Evolutionary conservation across 2,113 vertebrate species (phyloP).

Genomic region (Cephalopterus ornatus): DNA sequence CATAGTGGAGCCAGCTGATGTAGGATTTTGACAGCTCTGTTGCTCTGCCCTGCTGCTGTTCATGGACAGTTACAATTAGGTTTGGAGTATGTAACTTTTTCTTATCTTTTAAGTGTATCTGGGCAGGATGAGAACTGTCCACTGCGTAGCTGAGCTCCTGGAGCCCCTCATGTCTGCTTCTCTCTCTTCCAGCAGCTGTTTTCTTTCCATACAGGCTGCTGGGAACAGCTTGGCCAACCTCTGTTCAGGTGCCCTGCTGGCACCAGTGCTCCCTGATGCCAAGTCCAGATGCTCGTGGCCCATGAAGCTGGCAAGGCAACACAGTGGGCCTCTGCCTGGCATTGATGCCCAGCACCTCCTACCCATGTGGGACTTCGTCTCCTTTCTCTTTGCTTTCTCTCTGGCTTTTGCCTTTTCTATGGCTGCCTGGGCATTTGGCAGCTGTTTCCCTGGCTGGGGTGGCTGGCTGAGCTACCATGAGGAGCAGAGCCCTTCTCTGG

Average conservation of each 20-base stretch:
- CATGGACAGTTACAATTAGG: background rate
- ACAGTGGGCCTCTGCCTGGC: fast-evolving
- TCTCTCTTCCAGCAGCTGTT: background rate
- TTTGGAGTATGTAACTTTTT: background rate
- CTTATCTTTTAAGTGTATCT: background rate
- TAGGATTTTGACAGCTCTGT: background rate
- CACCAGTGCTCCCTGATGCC: background rate
- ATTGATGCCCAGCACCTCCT: background rate
- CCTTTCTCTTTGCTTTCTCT: background rate
- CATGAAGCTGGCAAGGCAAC: background rate
- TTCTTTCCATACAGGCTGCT: background rate
- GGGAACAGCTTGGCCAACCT: fast-evolving
- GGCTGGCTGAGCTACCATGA: background rate
- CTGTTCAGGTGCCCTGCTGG: fast-evolving
- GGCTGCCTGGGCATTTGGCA: background rate
- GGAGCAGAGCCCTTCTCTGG: background rate
- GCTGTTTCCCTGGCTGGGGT: background rate
- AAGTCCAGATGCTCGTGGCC: no score
- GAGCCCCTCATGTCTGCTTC: fast-evolving
- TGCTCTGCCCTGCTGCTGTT: background rate
- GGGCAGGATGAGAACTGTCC: background rate
- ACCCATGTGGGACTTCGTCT: background rate
- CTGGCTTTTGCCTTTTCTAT: background rate
- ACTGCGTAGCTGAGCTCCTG: background rate
- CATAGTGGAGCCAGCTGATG: background rate